Evolutionary conservation across 2,888 invertebrate species (phyloP).

Genomic region (Ceramica pisi): DNA sequence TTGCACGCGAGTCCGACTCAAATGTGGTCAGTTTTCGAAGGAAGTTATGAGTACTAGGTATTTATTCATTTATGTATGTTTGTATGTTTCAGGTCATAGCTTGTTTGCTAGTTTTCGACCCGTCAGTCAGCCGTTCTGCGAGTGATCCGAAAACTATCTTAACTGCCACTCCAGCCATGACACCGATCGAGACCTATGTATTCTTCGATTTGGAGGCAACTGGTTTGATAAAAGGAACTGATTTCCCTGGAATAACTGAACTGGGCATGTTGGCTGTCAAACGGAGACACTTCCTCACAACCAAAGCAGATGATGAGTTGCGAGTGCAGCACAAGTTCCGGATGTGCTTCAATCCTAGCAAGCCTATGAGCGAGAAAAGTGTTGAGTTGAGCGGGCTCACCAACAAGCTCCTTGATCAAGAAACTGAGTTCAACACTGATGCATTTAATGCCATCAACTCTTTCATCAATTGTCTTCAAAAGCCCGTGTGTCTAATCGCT

Average conservation of each 20-base stretch:
- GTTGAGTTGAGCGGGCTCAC: not conserved
- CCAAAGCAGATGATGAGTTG: not conserved
- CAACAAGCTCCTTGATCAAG: not conserved
- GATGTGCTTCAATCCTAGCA: not conserved
- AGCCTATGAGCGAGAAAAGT: not conserved
- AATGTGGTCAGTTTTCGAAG: too few relatives aligned
- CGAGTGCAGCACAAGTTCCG: not conserved
- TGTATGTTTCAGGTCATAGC: not conserved
- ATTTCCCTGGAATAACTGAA: not conserved
- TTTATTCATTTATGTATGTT: not conserved
- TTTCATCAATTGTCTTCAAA: constrained; percentile 3
- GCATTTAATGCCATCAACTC: not conserved
- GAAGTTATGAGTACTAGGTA: too few relatives aligned
- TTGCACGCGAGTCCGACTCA: too few relatives aligned
- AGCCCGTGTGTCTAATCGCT: not conserved
- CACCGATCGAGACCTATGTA: not conserved
- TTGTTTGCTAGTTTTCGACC: not conserved
- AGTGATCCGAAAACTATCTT: not conserved
- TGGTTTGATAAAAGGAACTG: not conserved
- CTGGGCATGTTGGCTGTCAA: not conserved
- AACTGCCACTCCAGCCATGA: not conserved
- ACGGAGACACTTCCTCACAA: not conserved
- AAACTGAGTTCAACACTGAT: not conserved
- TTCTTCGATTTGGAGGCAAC: constrained; percentile 3
- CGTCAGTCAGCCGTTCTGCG: not conserved